These are phyloP conservation scores for Pogoniulus pusillus DNA, from an alignment of 2,797 vertebrate species.

Conservation along the genomic window DNA sequence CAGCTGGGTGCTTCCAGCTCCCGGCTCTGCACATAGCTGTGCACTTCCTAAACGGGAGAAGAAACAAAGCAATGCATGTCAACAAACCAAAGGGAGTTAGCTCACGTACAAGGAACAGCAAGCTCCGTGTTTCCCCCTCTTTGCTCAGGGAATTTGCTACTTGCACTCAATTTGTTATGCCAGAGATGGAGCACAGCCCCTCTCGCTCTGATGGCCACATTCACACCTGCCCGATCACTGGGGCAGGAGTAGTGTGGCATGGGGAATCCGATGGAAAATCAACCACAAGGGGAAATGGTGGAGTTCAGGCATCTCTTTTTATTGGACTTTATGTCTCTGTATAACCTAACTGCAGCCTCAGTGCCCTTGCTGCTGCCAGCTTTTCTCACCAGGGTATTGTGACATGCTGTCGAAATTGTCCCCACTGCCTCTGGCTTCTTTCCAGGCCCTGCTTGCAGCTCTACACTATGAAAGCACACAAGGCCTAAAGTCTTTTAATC, in stretches of 20 bases:
- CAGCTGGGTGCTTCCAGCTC: neutral
- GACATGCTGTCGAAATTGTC: neutral
- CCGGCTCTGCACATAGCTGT: neutral
- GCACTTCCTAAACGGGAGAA: neutral
- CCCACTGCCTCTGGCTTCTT: neutral
- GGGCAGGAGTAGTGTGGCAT: neutral
- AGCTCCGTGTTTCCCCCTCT: slow-evolving; percentile 13
- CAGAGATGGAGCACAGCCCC: neutral
- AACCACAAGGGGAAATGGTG: neutral
- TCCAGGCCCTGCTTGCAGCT: neutral
- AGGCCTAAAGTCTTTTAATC: neutral
- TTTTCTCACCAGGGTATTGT: neutral
- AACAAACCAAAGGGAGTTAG: neutral
- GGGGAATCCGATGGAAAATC: slow-evolving; percentile 1
- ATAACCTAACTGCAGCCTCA: neutral
- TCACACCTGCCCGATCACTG: neutral
- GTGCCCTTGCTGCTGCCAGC: neutral
- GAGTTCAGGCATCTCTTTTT: neutral
- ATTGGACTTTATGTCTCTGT: neutral
- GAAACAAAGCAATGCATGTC: slow-evolving; percentile 2
- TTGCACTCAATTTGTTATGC: neutral
- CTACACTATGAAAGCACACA: fast-evolving
- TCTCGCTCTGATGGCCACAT: neutral
- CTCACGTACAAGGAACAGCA: slow-evolving; percentile 6
- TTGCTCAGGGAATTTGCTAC: neutral